phyloP scores from a whole-genome alignment of 2,888 invertebrate species.

The Pemphredon lugubris region DNA sequence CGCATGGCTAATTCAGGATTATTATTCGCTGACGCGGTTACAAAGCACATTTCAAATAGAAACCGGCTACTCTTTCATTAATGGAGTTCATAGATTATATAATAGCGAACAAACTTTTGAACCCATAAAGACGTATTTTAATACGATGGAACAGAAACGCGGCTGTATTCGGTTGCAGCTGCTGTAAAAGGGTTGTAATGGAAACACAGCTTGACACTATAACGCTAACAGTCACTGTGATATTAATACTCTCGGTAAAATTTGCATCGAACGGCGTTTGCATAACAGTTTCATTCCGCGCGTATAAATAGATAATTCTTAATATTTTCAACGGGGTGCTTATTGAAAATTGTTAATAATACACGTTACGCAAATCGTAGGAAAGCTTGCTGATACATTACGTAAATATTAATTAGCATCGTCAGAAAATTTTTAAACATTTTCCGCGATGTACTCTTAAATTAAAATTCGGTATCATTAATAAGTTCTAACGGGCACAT shows the following conservation, averaged over 20 bases:
- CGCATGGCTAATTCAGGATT: constrained; percentile 19
- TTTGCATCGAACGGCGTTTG: constrained; percentile 18
- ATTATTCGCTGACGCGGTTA: constrained; percentile 16
- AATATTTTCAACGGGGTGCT: not conserved
- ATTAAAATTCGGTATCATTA: too few species aligned
- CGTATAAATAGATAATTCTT: not conserved
- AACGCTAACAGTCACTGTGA: constrained; percentile 18
- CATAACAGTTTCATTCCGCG: not conserved
- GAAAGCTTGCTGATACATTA: too few species aligned
- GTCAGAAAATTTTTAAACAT: too few species aligned
- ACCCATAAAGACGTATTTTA: constrained; percentile 50
- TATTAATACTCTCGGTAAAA: constrained; percentile 25
- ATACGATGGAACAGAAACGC: constrained; percentile 39
- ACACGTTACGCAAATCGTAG: too few species aligned
- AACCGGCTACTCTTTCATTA: constrained; percentile 37
- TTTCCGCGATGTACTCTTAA: too few species aligned
- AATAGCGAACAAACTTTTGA: constrained; percentile 48
- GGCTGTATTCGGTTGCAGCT: constrained; percentile 2
- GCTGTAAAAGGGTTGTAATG: constrained; percentile 2
- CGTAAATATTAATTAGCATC: too few species aligned
- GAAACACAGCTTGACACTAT: not conserved
- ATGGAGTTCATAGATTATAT: constrained; percentile 38
- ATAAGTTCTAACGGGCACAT: too few species aligned
- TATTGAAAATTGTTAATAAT: too few species aligned
- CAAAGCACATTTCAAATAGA: constrained; percentile 29